phyloP scores from a whole-genome alignment of 2,888 invertebrate species.

The Germaria angustata region DNA sequence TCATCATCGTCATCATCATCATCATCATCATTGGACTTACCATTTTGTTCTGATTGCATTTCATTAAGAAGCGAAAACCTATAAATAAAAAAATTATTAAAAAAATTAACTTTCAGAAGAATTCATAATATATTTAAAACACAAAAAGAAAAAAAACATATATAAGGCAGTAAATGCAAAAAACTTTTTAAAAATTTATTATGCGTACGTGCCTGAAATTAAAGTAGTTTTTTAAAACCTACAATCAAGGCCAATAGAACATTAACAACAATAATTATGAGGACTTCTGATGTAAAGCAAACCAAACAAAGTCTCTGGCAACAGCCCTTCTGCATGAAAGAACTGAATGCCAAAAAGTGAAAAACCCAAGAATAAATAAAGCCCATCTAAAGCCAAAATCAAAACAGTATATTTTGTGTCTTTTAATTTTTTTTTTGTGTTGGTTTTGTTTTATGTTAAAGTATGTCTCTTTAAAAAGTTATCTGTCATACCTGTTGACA shows the following conservation, averaged over 20 bases:
- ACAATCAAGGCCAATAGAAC: slow-evolving; percentile 62
- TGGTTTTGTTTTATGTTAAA: background rate
- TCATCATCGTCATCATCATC: background rate
- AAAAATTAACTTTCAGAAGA: slow-evolving; percentile 31
- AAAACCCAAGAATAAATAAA: slow-evolving; percentile 6
- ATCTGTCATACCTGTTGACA: slow-evolving; percentile 68
- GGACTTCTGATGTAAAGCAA: background rate
- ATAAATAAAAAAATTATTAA: background rate
- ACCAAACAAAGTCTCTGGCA: background rate
- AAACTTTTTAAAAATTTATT: slow-evolving; percentile 42
- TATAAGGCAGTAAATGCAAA: background rate
- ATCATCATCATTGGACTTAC: background rate
- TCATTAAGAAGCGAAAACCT: slow-evolving; percentile 11
- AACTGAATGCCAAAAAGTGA: background rate
- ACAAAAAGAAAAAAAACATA: background rate
- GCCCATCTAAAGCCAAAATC: slow-evolving; percentile 46
- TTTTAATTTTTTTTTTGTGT: slow-evolving; percentile 41
- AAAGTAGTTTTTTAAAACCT: slow-evolving; percentile 36
- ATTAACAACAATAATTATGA: slow-evolving; percentile 46
- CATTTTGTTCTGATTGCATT: slow-evolving; percentile 46
- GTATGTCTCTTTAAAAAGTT: slow-evolving; percentile 65
- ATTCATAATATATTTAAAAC: slow-evolving; percentile 56
- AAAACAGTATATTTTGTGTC: too few relatives aligned
- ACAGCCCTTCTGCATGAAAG: slow-evolving; percentile 42
- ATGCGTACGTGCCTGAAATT: slow-evolving; percentile 66